Percentiles rank a stretch among this genome's conserved stretches.
Evolutionary conservation across 2,888 invertebrate species (phyloP).

Genomic region (Ctena decussata): DNA sequence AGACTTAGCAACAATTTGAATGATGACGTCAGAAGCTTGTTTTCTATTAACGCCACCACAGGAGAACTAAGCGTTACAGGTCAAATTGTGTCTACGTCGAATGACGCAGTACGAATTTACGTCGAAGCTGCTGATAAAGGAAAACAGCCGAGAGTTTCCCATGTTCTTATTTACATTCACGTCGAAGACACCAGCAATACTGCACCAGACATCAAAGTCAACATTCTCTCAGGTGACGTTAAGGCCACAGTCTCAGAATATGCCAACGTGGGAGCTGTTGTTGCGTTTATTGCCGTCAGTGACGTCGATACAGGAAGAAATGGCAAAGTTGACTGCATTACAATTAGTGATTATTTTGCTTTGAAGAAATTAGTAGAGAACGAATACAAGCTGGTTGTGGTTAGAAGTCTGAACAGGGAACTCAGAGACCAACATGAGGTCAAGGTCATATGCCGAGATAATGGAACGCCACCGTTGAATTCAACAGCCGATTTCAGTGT

Average conservation of each 20-base stretch:
- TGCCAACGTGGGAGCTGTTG: constrained; percentile 77
- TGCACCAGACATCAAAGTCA: constrained; percentile 90
- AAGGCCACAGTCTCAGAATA: constrained; percentile 76
- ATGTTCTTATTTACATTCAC: constrained; percentile 73
- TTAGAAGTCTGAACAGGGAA: constrained; percentile 65
- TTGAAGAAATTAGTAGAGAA: constrained; percentile 73
- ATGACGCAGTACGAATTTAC: constrained; percentile 65
- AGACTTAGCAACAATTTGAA: constrained; percentile 77
- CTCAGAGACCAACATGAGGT: constrained; percentile 61
- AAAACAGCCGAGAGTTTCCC: constrained; percentile 72
- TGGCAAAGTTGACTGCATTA: constrained; percentile 76
- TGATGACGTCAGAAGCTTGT: constrained; percentile 69
- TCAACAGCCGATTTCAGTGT: constrained; percentile 69
- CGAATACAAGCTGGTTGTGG: constrained; percentile 76
- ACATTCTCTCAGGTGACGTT: constrained; percentile 71
- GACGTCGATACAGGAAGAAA: constrained; percentile 80
- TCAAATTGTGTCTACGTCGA: constrained; percentile 72
- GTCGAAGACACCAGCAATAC: constrained; percentile 97
- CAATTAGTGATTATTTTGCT: constrained; percentile 72
- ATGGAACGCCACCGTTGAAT: constrained; percentile 68
- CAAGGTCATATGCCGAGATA: constrained; percentile 68
- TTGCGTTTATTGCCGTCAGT: constrained; percentile 76
- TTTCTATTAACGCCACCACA: constrained; percentile 69
- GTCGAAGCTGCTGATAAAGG: constrained; percentile 80
- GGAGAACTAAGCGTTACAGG: constrained; percentile 75